A percentile compares a stretch with the other conserved stretches of the same genome.
Conservation (phyloP, 35 echinoderm and acorn worm genomes). For the Patiria miniata region DNA sequence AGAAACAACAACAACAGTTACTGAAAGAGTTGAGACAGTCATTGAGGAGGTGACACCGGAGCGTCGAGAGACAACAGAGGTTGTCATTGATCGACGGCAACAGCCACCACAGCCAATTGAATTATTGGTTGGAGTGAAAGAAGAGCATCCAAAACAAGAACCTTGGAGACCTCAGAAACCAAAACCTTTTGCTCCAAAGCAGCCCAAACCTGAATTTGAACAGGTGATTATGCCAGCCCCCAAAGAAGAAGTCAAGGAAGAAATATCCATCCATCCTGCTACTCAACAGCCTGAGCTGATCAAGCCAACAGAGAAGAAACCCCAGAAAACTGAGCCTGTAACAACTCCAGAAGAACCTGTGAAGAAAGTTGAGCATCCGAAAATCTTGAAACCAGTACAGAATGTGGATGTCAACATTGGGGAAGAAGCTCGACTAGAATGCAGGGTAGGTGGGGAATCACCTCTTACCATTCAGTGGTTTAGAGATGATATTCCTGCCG, state of each 20-base stretch:
- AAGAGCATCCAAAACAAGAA: not conserved
- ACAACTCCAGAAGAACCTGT: constrained; percentile 21
- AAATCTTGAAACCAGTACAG: constrained; percentile 65
- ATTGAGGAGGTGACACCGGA: not conserved
- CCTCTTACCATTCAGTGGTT: constrained; percentile 77
- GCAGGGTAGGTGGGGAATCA: constrained; percentile 74
- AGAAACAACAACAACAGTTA: constrained; percentile 30
- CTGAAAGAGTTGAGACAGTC: not conserved
- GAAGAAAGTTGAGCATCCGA: constrained; percentile 51
- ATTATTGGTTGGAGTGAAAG: constrained; percentile 44
- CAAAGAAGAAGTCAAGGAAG: constrained; percentile 12
- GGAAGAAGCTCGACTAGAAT: constrained; percentile 59
- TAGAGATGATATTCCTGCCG: constrained; percentile 63
- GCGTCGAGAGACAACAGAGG: constrained; percentile 62
- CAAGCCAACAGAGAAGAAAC: constrained; percentile 26
- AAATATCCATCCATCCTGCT: constrained; percentile 24
- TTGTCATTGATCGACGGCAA: constrained; percentile 60
- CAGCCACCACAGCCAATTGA: constrained; percentile 66
- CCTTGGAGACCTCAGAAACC: not conserved
- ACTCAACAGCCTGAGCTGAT: constrained; percentile 35
- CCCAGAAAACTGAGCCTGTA: constrained; percentile 40
- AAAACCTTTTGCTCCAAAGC: constrained; percentile 38
- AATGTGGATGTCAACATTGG: constrained; percentile 76
- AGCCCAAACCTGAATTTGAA: constrained; percentile 23
- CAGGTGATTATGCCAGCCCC: not conserved